Evolutionary conservation across 2,113 vertebrate genomes (phyloP).

Genomic region (Plecotus auritus): DNA sequence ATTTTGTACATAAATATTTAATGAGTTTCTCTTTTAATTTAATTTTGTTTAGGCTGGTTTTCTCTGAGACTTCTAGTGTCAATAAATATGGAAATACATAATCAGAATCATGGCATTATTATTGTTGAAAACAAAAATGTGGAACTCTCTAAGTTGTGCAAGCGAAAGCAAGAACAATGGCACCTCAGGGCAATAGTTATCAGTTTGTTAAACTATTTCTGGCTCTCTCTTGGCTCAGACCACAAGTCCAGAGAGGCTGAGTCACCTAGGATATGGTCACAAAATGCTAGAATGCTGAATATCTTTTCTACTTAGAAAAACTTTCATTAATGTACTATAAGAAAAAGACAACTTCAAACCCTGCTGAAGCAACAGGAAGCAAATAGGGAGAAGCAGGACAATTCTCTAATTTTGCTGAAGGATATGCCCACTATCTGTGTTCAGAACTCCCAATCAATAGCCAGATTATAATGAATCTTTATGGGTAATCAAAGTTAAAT

Average conservation of each 20-base stretch:
- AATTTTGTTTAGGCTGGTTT: neutral
- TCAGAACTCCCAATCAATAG: neutral
- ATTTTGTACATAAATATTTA: neutral
- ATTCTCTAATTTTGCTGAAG: neutral
- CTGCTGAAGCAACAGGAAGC: neutral
- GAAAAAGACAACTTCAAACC: neutral
- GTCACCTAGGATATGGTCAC: neutral
- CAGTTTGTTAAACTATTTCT: neutral
- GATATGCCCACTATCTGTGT: neutral
- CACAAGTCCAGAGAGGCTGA: neutral
- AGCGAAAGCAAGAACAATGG: neutral
- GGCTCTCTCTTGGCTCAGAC: neutral
- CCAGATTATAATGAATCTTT: neutral
- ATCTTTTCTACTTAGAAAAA: neutral
- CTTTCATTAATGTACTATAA: neutral
- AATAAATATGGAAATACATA: neutral
- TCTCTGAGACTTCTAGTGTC: neutral
- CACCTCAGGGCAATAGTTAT: no score
- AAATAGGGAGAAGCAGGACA: neutral
- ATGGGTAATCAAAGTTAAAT: neutral
- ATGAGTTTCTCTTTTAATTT: neutral
- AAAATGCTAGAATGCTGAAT: neutral
- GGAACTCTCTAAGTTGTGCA: neutral
- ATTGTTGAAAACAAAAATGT: neutral
- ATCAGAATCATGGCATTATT: neutral